Conservation (phyloP, 2,797 vertebrate species). For the Rhadinocentrus ornatus region DNA sequence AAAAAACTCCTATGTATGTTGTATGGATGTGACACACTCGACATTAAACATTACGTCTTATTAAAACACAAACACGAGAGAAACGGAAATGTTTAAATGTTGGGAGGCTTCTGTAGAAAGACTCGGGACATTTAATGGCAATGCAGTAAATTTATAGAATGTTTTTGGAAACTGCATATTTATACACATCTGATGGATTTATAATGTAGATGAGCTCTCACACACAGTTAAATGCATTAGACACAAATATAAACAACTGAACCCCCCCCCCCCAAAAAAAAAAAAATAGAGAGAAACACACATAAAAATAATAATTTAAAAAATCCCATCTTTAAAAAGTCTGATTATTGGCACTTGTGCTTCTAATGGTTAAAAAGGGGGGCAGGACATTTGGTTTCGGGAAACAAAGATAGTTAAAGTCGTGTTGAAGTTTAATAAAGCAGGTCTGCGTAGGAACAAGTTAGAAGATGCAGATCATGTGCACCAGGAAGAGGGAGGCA, state of each 20-base stretch:
- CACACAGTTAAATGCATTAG: slow-evolving; percentile 44
- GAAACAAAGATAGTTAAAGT: slow-evolving; percentile 1
- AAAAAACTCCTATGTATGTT: too few relatives aligned
- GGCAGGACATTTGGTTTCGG: slow-evolving; percentile 34
- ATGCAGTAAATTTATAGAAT: slow-evolving; percentile 74
- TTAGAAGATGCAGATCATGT: too few relatives aligned
- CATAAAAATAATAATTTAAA: too few relatives aligned
- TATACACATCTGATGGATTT: slow-evolving; percentile 54
- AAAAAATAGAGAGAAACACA: too few relatives aligned
- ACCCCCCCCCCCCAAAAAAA: neutral
- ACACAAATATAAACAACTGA: slow-evolving; percentile 22
- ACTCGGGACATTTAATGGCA: slow-evolving; percentile 30
- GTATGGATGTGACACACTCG: too few relatives aligned
- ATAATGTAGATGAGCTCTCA: slow-evolving; percentile 22
- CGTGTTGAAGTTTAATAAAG: too few relatives aligned
- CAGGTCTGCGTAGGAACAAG: too few relatives aligned
- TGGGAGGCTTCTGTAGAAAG: slow-evolving; percentile 1
- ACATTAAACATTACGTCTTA: too few relatives aligned
- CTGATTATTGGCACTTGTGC: slow-evolving; percentile 60
- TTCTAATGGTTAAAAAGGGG: slow-evolving; percentile 23
- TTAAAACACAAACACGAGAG: too few relatives aligned
- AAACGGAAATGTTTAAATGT: too few relatives aligned
- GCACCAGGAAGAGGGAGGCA: too few relatives aligned
- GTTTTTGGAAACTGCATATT: slow-evolving; percentile 65
- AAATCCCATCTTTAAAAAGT: too few relatives aligned